Conservation (phyloP, 2,888 invertebrate genomes). For the Drosophila ochracea region DNA sequence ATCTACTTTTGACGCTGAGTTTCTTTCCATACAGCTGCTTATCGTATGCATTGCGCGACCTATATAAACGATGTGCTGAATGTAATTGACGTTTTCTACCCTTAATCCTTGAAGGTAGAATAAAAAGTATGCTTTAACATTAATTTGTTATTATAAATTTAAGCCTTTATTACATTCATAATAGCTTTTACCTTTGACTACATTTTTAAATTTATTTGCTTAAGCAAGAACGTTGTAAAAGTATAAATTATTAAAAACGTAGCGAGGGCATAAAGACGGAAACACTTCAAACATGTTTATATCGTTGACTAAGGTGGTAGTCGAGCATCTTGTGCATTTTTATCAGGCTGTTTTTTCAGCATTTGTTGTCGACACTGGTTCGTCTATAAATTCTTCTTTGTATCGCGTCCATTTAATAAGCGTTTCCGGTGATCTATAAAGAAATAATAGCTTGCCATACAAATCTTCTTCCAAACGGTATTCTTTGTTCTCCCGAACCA, state of each 20-base stretch:
- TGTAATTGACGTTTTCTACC: background rate
- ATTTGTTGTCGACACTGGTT: slow-evolving; percentile 37
- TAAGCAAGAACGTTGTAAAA: background rate
- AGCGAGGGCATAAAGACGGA: background rate
- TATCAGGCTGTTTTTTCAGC: background rate
- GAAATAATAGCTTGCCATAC: slow-evolving; percentile 98
- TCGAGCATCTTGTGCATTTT: background rate
- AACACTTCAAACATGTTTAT: background rate
- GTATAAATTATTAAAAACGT: background rate
- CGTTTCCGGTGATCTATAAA: slow-evolving; percentile 98
- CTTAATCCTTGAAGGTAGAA: background rate
- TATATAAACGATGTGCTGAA: background rate
- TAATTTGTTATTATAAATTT: background rate
- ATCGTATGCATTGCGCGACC: background rate
- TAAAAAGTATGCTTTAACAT: background rate
- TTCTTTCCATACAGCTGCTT: background rate
- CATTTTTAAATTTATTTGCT: background rate
- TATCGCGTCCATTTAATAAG: slow-evolving; percentile 91
- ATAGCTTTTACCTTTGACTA: background rate
- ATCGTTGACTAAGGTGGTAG: background rate
- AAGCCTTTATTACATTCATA: background rate
- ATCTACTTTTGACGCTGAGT: background rate
- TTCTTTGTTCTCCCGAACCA: slow-evolving; percentile 96
- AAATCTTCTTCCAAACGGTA: slow-evolving; percentile 97
- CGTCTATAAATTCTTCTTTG: slow-evolving; percentile 65